Base-by-base conservation (phyloP, 1,140 invertebrate genomes). In the Drosophila mauritiana region DNA sequence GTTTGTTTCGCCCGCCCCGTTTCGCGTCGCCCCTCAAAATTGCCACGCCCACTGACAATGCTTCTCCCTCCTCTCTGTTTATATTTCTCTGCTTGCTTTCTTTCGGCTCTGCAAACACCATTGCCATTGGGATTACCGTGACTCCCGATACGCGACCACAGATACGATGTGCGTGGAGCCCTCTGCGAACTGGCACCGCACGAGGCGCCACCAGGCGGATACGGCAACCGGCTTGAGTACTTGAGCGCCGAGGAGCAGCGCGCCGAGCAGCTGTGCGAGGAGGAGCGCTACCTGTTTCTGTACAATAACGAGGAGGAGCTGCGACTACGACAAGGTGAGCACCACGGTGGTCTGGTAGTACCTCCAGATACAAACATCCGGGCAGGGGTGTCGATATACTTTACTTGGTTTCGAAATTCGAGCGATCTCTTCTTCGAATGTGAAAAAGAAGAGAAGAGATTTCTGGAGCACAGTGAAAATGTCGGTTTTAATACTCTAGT, bases 101-200 rank as follows among this genome's bases (percentile, higher is more conserved):
- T 84, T 84, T 55, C 80, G 68, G 57, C 75, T 57, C 48, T 27
- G 15, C 31, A 8, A 34, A 31, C 4, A 49, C 48, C 46, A 20
- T 31, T 10, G 3, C 31, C 31, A 10, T 31, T 8, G 8, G 8
- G n/a, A 15, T 10, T 31, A 27, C 46, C 15, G 13, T 5, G 48
- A 31, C 22, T 2, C n/a, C 17, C 17, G 17, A 17, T 17, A 12
- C 15, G 13, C 27, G 34, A 52, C 20, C 27, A 46, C 94, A 99
- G 98, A 94, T 99, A 99, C 94, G 98, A 99, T 94, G 97, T 97
- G 62, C 94, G 98, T 65, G 97, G 97, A 52, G 96, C 97, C 49
- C 94, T 98, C 64, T 96, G 95, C 77, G 97, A 98, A 92, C 93
- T 98, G 75, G 93, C 94, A 49, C 92, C 93, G 7, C 94, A 95